Evolutionary conservation across 2,888 invertebrate species (phyloP).

Genomic region (Synergus umbraculus): DNA sequence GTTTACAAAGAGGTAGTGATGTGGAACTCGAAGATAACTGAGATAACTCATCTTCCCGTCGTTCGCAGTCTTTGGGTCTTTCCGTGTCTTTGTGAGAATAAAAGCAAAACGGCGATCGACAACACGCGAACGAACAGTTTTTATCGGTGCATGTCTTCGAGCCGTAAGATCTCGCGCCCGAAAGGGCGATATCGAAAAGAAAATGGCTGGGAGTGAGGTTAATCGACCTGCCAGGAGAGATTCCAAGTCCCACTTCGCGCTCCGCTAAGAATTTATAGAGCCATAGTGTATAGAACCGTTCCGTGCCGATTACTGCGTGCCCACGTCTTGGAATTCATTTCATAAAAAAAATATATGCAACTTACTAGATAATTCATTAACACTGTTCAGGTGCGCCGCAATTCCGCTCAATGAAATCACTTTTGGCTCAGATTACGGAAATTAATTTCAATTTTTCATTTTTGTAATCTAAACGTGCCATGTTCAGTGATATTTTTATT

Average conservation of each 20-base stretch:
- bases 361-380: conserved; percentile 29
- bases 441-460: conserved; percentile 1
- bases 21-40: conserved; percentile 49
- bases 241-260: conserved; percentile 25
- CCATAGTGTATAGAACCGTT: conserved; percentile 26
- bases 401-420: neutral
- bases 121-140: conserved; percentile 43
- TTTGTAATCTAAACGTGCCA: neutral
- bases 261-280: conserved; percentile 40
- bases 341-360: neutral
- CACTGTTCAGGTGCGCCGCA: conserved; percentile 10
- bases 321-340: conserved; percentile 36
- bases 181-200: conserved; percentile 29
- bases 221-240: conserved; percentile 41
- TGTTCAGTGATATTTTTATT: too few relatives aligned
- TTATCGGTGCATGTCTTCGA: conserved; percentile 43
- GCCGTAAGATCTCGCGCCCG: conserved; percentile 17
- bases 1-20: conserved; percentile 47
- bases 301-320: conserved; percentile 26
- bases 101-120: conserved; percentile 36
- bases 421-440: conserved; percentile 2
- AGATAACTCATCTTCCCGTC: conserved; percentile 40
- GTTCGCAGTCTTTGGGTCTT: conserved; percentile 46
- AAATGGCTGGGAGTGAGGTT: conserved; percentile 29
- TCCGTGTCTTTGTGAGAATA: conserved; percentile 8